phyloP scores from a whole-genome alignment of 92 coral and sea anemone genomes.

The Porites rus region DNA sequence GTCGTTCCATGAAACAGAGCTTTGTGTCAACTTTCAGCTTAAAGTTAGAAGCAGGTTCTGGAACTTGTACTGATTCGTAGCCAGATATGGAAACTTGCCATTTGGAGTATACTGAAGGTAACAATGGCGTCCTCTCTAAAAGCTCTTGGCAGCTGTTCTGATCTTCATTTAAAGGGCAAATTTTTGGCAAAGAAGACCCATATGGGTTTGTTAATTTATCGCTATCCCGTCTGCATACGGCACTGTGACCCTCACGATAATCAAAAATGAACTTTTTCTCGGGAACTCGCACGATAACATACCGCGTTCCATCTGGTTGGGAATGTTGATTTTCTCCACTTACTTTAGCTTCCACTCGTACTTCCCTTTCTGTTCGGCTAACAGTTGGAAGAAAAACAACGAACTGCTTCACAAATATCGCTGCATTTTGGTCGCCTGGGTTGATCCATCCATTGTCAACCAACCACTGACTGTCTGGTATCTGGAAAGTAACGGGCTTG shows the following conservation, averaged over 20 bases:
- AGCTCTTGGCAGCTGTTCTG: conserved; percentile 56
- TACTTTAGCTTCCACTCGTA: conserved; percentile 19
- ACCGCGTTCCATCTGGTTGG: conserved; percentile 18
- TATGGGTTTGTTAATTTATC: conserved; percentile 48
- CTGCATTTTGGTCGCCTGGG: conserved; percentile 18
- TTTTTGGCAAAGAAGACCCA: conserved; percentile 42
- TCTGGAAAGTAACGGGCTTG: conserved; percentile 31
- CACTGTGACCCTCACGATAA: conserved; percentile 42
- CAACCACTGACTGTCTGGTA: conserved; percentile 56
- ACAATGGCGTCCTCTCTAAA: conserved; percentile 50
- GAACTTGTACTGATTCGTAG: conserved; percentile 39
- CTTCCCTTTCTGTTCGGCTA: conserved; percentile 19
- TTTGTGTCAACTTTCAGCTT: conserved; percentile 45
- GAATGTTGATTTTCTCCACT: conserved; percentile 41
- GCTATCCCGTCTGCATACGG: conserved; percentile 31
- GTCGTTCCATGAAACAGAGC: conserved; percentile 36
- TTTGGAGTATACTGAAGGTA: conserved; percentile 44
- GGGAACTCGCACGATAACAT: conserved; percentile 38
- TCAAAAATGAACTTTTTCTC: conserved; percentile 20
- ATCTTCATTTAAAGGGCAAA: conserved; percentile 46
- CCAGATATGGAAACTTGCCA: conserved; percentile 48
- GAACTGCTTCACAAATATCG: conserved; percentile 46
- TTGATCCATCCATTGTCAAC: conserved; percentile 44
- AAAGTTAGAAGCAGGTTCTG: conserved; percentile 40
- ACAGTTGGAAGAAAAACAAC: conserved; percentile 45